Conservation (phyloP, 2,888 invertebrate genomes). For the Seira ritae region DNA sequence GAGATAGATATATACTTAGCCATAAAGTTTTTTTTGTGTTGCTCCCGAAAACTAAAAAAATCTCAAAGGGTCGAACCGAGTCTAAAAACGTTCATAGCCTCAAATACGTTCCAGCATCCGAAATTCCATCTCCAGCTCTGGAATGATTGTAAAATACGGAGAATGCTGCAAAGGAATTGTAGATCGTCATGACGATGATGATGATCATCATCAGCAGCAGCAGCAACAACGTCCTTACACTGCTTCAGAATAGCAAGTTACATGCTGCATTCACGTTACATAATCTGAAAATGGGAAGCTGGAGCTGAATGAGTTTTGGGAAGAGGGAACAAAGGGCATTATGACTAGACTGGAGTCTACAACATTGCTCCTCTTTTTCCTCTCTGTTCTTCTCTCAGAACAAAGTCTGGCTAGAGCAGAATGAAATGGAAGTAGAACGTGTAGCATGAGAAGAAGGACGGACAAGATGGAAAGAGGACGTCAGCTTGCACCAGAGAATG, state of each 20-base stretch:
- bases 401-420: constrained; percentile 5
- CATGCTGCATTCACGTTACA: neutral
- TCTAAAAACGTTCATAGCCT: neutral
- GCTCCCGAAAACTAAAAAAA: neutral
- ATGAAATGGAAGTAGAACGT: neutral
- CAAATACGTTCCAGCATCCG: neutral
- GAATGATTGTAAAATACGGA: too few relatives aligned
- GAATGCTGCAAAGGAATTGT: too few relatives aligned
- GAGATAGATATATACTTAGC: neutral
- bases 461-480: neutral
- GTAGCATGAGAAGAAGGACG: neutral
- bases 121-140: neutral
- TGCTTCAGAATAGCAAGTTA: neutral
- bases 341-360: neutral
- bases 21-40: neutral
- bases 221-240: neutral
- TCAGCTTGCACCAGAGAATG: constrained; percentile 16
- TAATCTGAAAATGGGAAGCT: neutral
- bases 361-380: constrained; percentile 12
- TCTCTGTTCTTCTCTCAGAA: neutral
- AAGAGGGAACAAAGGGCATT: neutral
- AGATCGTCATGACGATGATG: too few relatives aligned
- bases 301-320: too few relatives aligned
- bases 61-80: too few relatives aligned
- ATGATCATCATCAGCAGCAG: neutral